These are phyloP conservation scores for Myripristis jacobus DNA, from an alignment of 2,797 vertebrate genomes.

Conservation along the genomic window DNA sequence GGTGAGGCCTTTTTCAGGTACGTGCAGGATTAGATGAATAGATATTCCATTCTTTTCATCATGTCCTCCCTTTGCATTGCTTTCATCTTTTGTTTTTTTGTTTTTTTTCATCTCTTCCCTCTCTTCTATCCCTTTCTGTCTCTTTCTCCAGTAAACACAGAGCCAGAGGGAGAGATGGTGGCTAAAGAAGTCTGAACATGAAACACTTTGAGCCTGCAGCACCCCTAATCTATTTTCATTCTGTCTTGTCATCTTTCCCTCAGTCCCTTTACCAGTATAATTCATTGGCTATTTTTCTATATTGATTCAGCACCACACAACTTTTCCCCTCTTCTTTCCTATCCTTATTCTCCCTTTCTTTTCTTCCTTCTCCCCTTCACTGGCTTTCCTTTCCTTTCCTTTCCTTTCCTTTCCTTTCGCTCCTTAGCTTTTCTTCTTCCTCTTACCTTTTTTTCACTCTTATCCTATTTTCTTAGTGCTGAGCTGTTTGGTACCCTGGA, in stretches of 20 bases:
- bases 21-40: neutral
- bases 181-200: conserved; percentile 12
- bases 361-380: neutral
- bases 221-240: conserved; percentile 41
- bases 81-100: conserved; percentile 20
- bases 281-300: conserved; percentile 23
- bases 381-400: conserved; percentile 1
- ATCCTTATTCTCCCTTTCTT: neutral
- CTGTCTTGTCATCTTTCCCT: conserved; percentile 16
- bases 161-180: neutral
- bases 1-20: conserved; percentile 7
- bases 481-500: conserved; percentile 47
- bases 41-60: neutral
- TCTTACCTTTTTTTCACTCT: conserved; percentile 23
- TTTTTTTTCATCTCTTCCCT: conserved; percentile 8
- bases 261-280: neutral
- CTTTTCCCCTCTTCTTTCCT: neutral
- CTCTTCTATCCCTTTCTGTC: conserved; percentile 2
- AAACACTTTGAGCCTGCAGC: neutral
- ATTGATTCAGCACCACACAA: neutral
- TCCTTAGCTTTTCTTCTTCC: conserved; percentile 14
- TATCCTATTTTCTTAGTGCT: conserved; percentile 43
- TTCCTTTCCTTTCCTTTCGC: neutral
- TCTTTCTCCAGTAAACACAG: conserved; percentile 22
- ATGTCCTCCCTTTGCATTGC: neutral